Evolutionary conservation across 2,797 vertebrate species (phyloP).

Genomic region (Uromys caudimaculatus): DNA sequence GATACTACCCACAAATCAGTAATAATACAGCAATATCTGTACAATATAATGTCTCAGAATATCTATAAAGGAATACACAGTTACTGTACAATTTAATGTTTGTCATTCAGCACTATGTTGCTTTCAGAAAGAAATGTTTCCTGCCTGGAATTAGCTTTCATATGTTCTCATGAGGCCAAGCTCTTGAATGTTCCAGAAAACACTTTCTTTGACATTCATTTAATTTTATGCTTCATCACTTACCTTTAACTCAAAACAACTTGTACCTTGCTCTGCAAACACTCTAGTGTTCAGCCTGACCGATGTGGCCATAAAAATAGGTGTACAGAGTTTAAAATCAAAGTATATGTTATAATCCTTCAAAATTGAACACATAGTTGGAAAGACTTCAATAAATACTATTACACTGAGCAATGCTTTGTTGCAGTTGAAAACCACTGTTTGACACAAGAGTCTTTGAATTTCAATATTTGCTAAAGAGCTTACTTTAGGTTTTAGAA

Average conservation of each 20-base stretch:
- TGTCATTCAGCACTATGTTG: slow-evolving; percentile 28
- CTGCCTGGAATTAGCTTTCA: slow-evolving; percentile 4
- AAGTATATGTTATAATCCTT: slow-evolving; percentile 59
- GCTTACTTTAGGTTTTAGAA: not conserved
- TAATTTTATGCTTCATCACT: slow-evolving; percentile 71
- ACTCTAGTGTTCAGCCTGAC: slow-evolving; percentile 60
- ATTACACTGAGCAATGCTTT: not conserved
- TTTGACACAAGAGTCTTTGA: not conserved
- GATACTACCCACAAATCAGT: slow-evolving; percentile 51
- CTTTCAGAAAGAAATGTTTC: slow-evolving; percentile 60
- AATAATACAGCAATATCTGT: slow-evolving; percentile 49
- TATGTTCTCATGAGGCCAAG: slow-evolving; percentile 52
- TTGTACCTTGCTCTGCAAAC: slow-evolving; percentile 54
- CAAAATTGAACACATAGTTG: slow-evolving; percentile 42
- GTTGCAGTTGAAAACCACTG: not conserved
- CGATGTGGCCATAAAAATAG: slow-evolving; percentile 60
- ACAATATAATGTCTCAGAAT: slow-evolving; percentile 37
- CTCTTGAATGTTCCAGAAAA: slow-evolving; percentile 63
- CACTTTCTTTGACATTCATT: slow-evolving; percentile 64
- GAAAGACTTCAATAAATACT: slow-evolving; percentile 3
- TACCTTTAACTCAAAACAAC: slow-evolving; percentile 67
- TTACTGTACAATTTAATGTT: slow-evolving; percentile 53
- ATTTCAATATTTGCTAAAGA: not conserved
- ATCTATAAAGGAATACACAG: slow-evolving; percentile 55
- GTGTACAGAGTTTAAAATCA: slow-evolving; percentile 53